Evolutionary conservation across 2,113 vertebrate species (phyloP), one percentile per base, ranked within the genome.

Genomic region (Perognathus longimembris): DNA sequence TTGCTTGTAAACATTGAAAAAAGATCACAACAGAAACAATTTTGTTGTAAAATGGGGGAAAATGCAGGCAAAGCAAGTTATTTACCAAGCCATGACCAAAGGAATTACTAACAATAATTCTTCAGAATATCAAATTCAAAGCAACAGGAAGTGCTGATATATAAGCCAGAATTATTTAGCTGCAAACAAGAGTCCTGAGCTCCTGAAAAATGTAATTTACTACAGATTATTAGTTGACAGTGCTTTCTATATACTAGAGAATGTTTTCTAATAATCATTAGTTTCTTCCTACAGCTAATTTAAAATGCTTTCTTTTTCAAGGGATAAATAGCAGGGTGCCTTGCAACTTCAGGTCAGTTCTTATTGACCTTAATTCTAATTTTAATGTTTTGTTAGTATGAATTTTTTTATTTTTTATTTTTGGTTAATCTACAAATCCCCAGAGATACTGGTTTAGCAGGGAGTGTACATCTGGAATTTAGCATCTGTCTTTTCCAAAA

Each of bases 111-210:
- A 40, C 11, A 73, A 45, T 57, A 50, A 64, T 70, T 28, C 40
- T 94, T 32, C 7, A 87, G 61, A 42, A 7, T 7, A 71, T 81
- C 59, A 82, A 71, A 87, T 85, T 42, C 70, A 90, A 93, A 26
- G 14, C 45, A 90, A 78, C 0, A 42, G 36, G 28, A 57, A 61
- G 17, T 89, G 36, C 38, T 30, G 24, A 91, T 7, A 30, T 69
- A 54, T 17, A 77, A 91, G 22, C 32, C 50, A 70, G 24, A 75
- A 74, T 45, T 4, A 59, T 45, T 85, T 32, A 42, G 34, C 8
- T 66, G 18, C 3, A 71, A 83, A 84, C 45, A 76, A 18, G 22
- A 78, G 40, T 10, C 66, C 64, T 78, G 2, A 5, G 8, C 7
- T 63, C 38, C 32, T 59, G 30, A 70, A 85, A 74, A 54, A 59